These are phyloP conservation scores for Patella depressa DNA, from an alignment of 2,888 invertebrate species.

Conservation along the genomic window DNA sequence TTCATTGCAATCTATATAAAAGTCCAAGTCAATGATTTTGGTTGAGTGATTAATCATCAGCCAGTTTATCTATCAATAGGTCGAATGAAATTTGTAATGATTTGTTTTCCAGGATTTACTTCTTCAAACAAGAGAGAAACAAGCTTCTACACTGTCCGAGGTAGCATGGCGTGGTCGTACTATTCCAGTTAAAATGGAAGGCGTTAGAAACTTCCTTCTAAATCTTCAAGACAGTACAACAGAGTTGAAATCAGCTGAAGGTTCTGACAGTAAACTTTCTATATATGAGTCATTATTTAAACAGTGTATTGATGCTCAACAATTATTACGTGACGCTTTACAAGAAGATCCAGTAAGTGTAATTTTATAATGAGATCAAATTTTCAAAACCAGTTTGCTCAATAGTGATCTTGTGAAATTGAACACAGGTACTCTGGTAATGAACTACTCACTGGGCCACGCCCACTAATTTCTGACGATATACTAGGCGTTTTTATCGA, in stretches of 20 bases:
- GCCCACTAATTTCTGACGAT: no score
- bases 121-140: slow-evolving; percentile 86
- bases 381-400: no score
- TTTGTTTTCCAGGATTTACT: slow-evolving; percentile 77
- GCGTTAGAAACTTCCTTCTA: slow-evolving; percentile 70
- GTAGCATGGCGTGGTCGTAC: slow-evolving; percentile 90
- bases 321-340: slow-evolving; percentile 83
- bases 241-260: slow-evolving; percentile 65
- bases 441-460: no score
- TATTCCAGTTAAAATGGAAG: slow-evolving; percentile 87
- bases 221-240: slow-evolving; percentile 63
- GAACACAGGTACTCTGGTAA: no score
- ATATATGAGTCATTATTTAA: slow-evolving; percentile 91
- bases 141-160: slow-evolving; percentile 85
- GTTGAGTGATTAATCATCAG: no score
- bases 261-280: slow-evolving; percentile 79
- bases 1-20: no score
- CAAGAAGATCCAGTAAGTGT: slow-evolving; percentile 72
- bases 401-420: no score
- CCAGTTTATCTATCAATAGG: no score
- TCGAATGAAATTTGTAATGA: no score
- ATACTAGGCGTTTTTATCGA: no score
- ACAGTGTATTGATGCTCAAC: slow-evolving; percentile 94
- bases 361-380: no score
- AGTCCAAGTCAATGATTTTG: no score